Percentiles rank a stretch among this genome's conserved stretches.
phyloP scores from a whole-genome alignment of 2,113 vertebrate genomes.

The Salvator merianae region DNA sequence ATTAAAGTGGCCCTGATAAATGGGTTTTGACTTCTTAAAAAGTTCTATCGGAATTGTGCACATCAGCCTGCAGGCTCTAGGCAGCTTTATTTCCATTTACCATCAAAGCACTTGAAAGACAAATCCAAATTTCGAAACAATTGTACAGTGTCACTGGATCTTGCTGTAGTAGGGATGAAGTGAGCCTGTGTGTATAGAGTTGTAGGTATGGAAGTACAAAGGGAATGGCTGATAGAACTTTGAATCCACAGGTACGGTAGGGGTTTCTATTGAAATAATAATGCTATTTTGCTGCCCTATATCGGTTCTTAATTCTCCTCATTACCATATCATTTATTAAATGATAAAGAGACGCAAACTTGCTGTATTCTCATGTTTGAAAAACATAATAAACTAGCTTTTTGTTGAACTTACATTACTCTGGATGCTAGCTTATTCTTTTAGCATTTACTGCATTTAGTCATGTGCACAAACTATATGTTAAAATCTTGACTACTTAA shows the following conservation, averaged over 20 bases:
- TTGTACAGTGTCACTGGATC: too few relatives aligned
- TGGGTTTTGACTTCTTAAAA: too few relatives aligned
- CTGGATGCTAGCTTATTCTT: neutral
- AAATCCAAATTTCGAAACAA: too few relatives aligned
- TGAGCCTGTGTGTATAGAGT: too few relatives aligned
- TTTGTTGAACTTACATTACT: neutral
- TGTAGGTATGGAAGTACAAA: neutral
- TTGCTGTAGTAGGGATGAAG: too few relatives aligned
- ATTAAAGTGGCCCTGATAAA: too few relatives aligned
- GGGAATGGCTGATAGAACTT: neutral
- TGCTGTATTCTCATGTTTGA: neutral
- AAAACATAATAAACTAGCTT: neutral
- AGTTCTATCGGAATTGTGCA: too few relatives aligned
- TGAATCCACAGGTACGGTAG: neutral
- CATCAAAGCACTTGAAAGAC: too few relatives aligned
- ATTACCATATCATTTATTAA: neutral
- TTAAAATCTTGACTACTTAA: neutral
- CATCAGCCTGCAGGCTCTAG: too few relatives aligned
- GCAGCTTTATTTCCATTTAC: too few relatives aligned
- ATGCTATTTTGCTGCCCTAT: neutral
- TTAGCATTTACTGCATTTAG: neutral
- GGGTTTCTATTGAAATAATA: neutral
- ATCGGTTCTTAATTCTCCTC: neutral
- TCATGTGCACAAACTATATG: neutral
- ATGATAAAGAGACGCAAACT: neutral